Conservation (phyloP, 2,888 invertebrate species). For the Dryocosmus kuriphilus region DNA sequence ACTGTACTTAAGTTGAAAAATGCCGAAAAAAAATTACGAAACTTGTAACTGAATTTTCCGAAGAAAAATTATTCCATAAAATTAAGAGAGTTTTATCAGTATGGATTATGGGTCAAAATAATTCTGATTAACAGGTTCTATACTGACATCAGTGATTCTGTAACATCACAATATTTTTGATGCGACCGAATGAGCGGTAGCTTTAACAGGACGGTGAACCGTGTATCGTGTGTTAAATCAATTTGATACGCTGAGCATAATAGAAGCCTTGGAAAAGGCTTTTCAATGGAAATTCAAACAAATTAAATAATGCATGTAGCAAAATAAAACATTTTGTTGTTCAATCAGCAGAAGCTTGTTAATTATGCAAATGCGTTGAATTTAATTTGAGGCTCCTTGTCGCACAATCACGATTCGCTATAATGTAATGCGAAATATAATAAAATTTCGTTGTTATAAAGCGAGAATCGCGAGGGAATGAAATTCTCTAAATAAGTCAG, state of each 20-base stretch:
- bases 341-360: background rate
- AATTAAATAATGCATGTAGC: background rate
- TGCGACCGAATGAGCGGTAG: background rate
- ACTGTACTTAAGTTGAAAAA: no score
- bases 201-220: background rate
- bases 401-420: background rate
- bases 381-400: background rate
- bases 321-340: slow-evolving; percentile 9
- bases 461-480: background rate
- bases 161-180: slow-evolving; percentile 13
- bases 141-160: background rate
- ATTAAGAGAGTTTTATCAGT: no score
- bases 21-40: no score
- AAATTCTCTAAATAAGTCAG: slow-evolving; percentile 25
- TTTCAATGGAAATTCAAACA: background rate
- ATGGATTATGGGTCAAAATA: background rate
- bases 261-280: slow-evolving; percentile 9
- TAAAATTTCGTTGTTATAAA: background rate
- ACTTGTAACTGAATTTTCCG: no score
- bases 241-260: slow-evolving; percentile 13
- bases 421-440: background rate
- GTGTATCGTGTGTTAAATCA: slow-evolving; percentile 15
- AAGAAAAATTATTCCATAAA: no score
- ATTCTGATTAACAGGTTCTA: background rate
- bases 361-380: background rate